Evolutionary conservation across 2,888 invertebrate species (phyloP), one percentile per base, ranked within the genome.

Genomic region (Drosophila vallismaia): DNA sequence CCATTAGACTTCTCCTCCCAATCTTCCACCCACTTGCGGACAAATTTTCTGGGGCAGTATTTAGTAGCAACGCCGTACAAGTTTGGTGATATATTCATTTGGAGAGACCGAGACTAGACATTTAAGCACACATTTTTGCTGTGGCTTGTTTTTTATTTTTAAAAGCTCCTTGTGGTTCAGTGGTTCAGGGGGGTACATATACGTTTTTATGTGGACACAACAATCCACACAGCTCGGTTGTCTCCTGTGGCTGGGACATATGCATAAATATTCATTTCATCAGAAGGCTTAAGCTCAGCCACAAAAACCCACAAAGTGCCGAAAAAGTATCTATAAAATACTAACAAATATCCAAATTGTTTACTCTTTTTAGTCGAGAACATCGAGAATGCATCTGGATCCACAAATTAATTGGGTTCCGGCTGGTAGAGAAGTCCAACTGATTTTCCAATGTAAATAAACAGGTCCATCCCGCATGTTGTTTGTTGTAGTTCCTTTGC

Each of bases 81-180:
- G 66, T 75, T 80, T 50, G 42, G 78, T 76, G 72, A 84, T 83
- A 83, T 86, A 86, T 81, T 86, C 76, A 84, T 76, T 86, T 76
- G 66, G 72, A 78, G 60, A 71, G 70, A 73, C 52, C 64, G 63
- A 76, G 66, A 74, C 75, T 62, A 84, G 71, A 75, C 81, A 52
- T 76, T 84, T 80, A 71, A 75, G 73, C 73, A 76, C 83, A 82
- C 78, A 71, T 63, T 57, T 69, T 36, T 51, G 56, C 49, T 44
- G 29, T 74, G 55, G 60, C 50, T 26, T 44, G 40, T 59, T 42
- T 24, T 36, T 19, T 44, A 24, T 44, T 74, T 50, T 55, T 19
- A 28, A 36, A 26, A 46, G 38, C 29, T 50, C 19, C 46, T 9
- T 44, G 53, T 57, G 44, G 51, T 3, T 44, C 3, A 46, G 52